These are phyloP conservation scores for Pipra filicauda DNA, from an alignment of 2,113 vertebrate genomes.

Conservation along the genomic window DNA sequence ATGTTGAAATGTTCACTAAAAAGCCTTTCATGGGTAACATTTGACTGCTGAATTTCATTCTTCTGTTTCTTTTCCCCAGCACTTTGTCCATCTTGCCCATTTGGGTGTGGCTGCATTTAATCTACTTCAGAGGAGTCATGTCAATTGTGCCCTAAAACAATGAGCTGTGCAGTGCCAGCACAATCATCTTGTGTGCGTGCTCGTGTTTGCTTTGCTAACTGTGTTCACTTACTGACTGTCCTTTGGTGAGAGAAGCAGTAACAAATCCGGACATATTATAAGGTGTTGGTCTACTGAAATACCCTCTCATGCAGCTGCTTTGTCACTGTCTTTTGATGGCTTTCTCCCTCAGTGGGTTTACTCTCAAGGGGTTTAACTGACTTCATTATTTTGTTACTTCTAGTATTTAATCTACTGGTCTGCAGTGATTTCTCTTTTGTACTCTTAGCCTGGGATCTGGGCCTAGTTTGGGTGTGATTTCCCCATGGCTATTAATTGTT, in stretches of 20 bases:
- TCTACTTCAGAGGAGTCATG: not conserved
- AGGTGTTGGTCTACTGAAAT: not conserved
- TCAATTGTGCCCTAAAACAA: not conserved
- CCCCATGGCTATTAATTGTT: not conserved
- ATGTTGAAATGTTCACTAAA: not conserved
- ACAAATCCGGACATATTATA: not conserved
- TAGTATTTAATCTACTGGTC: not conserved
- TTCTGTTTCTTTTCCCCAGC: not conserved
- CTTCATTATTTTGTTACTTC: not conserved
- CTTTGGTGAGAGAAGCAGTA: not conserved
- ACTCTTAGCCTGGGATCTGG: not conserved
- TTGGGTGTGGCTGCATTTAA: not conserved
- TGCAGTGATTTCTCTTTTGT: not conserved
- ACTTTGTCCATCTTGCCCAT: not conserved
- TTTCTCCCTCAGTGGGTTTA: not conserved
- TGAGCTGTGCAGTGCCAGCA: not conserved
- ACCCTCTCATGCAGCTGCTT: rapidly evolving
- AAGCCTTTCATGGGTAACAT: not conserved
- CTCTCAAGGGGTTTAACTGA: not conserved
- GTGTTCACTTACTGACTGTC: not conserved
- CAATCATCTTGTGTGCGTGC: not conserved
- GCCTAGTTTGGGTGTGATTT: not conserved
- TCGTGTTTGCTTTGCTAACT: not conserved
- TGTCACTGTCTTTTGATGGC: not conserved
- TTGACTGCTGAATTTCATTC: not conserved